Evolutionary conservation across 2,113 vertebrate species (phyloP).

Genomic region (Corvus moneduloides): DNA sequence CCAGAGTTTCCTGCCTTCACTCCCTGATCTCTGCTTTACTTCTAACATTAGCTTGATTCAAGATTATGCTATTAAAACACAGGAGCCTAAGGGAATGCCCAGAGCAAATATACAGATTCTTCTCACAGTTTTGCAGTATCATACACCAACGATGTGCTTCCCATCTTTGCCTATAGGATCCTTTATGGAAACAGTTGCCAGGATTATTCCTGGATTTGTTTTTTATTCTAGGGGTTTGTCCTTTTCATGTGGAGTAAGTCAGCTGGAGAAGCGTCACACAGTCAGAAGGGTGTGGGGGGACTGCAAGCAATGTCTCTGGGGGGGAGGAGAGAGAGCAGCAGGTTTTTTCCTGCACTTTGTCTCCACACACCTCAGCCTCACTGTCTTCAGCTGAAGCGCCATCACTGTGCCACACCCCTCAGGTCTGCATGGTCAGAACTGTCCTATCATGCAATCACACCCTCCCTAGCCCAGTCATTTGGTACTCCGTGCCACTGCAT

Average conservation of each 20-base stretch:
- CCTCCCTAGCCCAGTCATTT: not conserved
- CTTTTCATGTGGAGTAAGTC: not conserved
- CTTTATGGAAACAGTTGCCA: not conserved
- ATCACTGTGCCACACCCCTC: not conserved
- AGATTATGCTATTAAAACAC: not conserved
- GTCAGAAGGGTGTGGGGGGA: not conserved
- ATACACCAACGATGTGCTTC: not conserved
- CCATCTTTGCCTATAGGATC: not conserved
- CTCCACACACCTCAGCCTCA: not conserved
- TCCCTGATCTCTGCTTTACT: not conserved
- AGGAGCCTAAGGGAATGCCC: constrained; percentile 3
- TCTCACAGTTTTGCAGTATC: not conserved
- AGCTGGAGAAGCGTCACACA: not conserved
- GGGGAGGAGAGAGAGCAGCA: not conserved
- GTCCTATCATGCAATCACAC: not conserved
- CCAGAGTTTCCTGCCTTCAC: not conserved
- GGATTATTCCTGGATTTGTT: not conserved
- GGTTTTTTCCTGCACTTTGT: not conserved
- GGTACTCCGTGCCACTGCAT: not conserved
- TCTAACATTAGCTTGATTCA: not conserved
- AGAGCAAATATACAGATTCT: not conserved
- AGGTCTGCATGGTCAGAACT: not conserved
- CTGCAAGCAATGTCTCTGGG: not conserved
- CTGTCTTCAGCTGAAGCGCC: not conserved
- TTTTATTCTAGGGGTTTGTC: not conserved